A percentile compares a stretch with the other conserved stretches of the same genome.
phyloP scores from a whole-genome alignment of 92 coral and sea anemone genomes.

The Parazoanthus swiftii region DNA sequence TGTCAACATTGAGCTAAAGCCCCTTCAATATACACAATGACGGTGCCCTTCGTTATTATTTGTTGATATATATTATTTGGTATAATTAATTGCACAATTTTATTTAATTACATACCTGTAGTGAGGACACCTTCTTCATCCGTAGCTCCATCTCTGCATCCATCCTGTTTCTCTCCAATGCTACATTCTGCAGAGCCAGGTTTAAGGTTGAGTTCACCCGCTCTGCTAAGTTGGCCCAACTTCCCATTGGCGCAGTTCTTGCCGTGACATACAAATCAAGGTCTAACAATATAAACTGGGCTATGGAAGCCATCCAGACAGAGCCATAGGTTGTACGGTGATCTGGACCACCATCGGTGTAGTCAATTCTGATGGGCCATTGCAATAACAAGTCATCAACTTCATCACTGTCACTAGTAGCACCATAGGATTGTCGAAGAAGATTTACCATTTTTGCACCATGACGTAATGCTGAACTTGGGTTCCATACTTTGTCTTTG shows the following conservation, averaged over 20 bases:
- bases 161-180: conserved; percentile 15
- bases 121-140: conserved; percentile 10
- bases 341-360: conserved; percentile 42
- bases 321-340: conserved; percentile 29
- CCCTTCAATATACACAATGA: not conserved
- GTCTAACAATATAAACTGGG: conserved; percentile 13
- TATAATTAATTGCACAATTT: not conserved
- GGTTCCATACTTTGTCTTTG: conserved; percentile 26
- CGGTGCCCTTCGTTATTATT: not conserved
- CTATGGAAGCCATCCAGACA: conserved; percentile 28
- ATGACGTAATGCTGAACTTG: conserved; percentile 2
- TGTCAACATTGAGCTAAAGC: not conserved
- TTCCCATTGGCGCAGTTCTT: conserved; percentile 31
- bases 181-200: conserved; percentile 30
- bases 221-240: conserved; percentile 41
- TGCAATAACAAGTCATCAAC: conserved; percentile 4
- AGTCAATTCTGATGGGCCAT: conserved; percentile 15
- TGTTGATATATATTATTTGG: not conserved
- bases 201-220: conserved; percentile 24
- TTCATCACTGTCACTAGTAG: conserved; percentile 5
- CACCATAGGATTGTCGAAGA: conserved; percentile 8
- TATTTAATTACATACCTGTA: conserved; percentile 17
- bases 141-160: conserved; percentile 1
- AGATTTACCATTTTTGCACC: conserved; percentile 9
- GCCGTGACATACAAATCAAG: conserved; percentile 30